These are phyloP conservation scores for Ophiothrix spiculata DNA, from an alignment of 35 echinoderm and acorn worm species.

Conservation along the genomic window DNA sequence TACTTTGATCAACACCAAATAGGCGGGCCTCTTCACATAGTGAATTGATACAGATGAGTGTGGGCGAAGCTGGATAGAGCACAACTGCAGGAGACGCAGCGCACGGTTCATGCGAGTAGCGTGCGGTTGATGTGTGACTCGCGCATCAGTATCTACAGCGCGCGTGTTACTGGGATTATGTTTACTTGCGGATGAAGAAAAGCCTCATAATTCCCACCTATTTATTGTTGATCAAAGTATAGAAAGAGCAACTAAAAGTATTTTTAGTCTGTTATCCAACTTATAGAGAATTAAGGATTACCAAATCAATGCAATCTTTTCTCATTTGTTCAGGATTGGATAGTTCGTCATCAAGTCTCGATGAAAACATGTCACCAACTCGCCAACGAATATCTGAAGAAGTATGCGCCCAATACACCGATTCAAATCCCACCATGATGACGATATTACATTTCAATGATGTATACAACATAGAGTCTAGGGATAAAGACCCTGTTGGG, in stretches of 20 bases:
- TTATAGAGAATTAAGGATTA: neutral
- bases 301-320: neutral
- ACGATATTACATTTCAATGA: constrained; percentile 85
- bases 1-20: too few species aligned
- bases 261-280: neutral
- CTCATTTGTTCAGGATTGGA: neutral
- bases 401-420: constrained; percentile 67
- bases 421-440: constrained; percentile 20
- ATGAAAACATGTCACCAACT: constrained; percentile 9
- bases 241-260: neutral
- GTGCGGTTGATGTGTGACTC: too few species aligned
- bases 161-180: too few species aligned
- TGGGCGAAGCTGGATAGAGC: too few species aligned
- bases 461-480: constrained; percentile 71
- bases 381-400: constrained; percentile 55
- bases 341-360: neutral
- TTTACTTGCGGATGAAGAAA: too few species aligned
- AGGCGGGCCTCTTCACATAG: too few species aligned
- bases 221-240: neutral
- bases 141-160: too few species aligned
- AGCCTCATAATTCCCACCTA: too few species aligned
- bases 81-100: too few species aligned
- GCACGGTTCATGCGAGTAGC: too few species aligned
- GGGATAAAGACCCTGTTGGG: constrained; percentile 29
- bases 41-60: too few species aligned